These are phyloP conservation scores for Hyposmocoma kahamanoa DNA, from an alignment of 1,140 invertebrate species.

Conservation along the genomic window DNA sequence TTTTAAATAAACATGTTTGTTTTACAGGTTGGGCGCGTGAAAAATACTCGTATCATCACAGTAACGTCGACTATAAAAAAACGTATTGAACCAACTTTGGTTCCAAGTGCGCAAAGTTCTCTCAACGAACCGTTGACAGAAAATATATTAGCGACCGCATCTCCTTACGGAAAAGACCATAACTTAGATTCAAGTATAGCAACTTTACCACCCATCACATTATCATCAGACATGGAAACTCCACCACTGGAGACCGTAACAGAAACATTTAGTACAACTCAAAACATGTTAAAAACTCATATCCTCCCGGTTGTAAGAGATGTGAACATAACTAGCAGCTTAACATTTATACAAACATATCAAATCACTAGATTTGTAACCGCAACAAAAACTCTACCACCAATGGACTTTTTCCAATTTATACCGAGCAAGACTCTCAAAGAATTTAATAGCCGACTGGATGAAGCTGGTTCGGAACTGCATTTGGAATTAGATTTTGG, in stretches of 20 bases:
- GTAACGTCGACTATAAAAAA: constrained; percentile 88
- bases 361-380: constrained; percentile 89
- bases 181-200: constrained; percentile 85
- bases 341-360: constrained; percentile 91
- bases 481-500: constrained; percentile 89
- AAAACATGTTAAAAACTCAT: constrained; percentile 89
- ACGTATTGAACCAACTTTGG: constrained; percentile 78
- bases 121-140: constrained; percentile 85
- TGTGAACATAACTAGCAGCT: constrained; percentile 80
- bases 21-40: constrained; percentile 87
- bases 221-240: constrained; percentile 83
- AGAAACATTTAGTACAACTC: constrained; percentile 92
- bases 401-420: constrained; percentile 89
- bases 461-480: constrained; percentile 91
- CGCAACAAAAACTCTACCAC: constrained; percentile 90
- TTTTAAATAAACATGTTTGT: constrained; percentile 18
- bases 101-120: constrained; percentile 74
- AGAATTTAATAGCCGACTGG: constrained; percentile 89
- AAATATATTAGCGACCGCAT: constrained; percentile 88
- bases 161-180: constrained; percentile 82
- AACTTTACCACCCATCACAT: constrained; percentile 85
- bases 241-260: constrained; percentile 90
- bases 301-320: constrained; percentile 86
- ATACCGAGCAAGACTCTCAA: constrained; percentile 90
- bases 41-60: constrained; percentile 90